A percentile compares a stretch with the other conserved stretches of the same genome.
Evolutionary conservation across 2,888 invertebrate genomes (phyloP).

Genomic region (Laspeyria flexula): DNA sequence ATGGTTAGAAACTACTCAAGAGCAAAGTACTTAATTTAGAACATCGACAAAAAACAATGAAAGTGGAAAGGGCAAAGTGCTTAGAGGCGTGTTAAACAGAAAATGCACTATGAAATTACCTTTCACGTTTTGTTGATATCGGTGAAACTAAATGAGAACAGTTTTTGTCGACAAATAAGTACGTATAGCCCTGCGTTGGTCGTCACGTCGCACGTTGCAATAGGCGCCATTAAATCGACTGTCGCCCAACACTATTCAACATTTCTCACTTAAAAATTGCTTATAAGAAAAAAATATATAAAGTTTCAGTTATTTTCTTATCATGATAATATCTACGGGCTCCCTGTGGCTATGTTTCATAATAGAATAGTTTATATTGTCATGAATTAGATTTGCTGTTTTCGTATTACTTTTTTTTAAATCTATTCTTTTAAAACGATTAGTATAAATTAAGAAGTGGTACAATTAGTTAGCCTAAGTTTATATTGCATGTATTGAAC

Average conservation of each 20-base stretch:
- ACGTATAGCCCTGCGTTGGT: constrained; percentile 54
- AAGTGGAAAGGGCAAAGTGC: constrained; percentile 79
- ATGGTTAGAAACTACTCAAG: constrained; percentile 24
- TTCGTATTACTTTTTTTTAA: background rate
- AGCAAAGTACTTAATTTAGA: constrained; percentile 43
- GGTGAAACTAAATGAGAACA: constrained; percentile 77
- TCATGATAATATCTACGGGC: constrained; percentile 11
- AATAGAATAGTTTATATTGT: background rate
- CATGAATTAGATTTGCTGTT: background rate
- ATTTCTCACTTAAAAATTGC: constrained; percentile 23
- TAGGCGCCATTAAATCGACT: constrained; percentile 55
- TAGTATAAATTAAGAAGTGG: constrained; percentile 28
- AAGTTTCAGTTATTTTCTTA: constrained; percentile 31
- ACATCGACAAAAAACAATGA: constrained; percentile 66
- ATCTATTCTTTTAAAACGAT: constrained; percentile 1
- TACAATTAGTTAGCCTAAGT: too few relatives aligned
- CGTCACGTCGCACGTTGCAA: constrained; percentile 69
- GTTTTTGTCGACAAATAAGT: constrained; percentile 72
- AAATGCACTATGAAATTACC: constrained; percentile 83
- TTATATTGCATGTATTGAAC: constrained; percentile 7
- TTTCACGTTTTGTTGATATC: constrained; percentile 80
- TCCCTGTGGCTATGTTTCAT: background rate
- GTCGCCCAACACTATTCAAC: constrained; percentile 42
- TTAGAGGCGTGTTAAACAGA: constrained; percentile 74
- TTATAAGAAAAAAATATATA: constrained; percentile 32